These are phyloP conservation scores for Anguilla megastoma DNA, from an alignment of 2,797 vertebrate genomes.

Conservation along the genomic window DNA sequence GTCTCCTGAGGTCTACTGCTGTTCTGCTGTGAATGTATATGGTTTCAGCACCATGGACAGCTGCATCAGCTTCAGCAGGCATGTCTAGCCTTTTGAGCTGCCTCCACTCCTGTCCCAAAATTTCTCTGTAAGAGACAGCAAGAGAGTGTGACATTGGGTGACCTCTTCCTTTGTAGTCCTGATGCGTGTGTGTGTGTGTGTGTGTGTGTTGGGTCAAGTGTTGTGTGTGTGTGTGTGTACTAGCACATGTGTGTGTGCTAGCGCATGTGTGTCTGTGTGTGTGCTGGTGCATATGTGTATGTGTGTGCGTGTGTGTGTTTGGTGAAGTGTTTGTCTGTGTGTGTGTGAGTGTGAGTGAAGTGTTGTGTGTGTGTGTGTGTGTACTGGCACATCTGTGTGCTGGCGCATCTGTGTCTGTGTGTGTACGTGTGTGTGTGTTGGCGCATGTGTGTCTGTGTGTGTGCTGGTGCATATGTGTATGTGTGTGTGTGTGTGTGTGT, in stretches of 20 bases:
- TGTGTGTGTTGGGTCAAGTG: conserved; percentile 18
- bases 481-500: too few relatives aligned
- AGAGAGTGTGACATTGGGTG: not conserved
- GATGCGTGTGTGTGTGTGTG: conserved; percentile 36
- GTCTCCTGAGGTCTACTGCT: not conserved
- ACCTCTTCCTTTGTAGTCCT: conserved; percentile 44
- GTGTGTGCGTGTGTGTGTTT: not conserved
- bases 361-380: too few relatives aligned
- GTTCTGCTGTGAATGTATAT: not conserved
- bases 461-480: too few relatives aligned
- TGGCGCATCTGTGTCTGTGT: too few relatives aligned
- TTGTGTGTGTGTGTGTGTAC: not conserved
- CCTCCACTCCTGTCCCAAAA: too few relatives aligned
- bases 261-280: not conserved
- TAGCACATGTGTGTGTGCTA: not conserved
- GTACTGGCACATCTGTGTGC: too few relatives aligned
- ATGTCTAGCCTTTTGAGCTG: not conserved
- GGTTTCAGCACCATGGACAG: conserved; percentile 59
- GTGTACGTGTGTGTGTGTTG: too few relatives aligned
- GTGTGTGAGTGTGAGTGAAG: not conserved
- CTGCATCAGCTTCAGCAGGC: not conserved
- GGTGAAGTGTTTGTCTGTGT: conserved; percentile 15
- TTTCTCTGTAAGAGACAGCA: not conserved
- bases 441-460: too few relatives aligned
- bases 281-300: not conserved